Evolutionary conservation across 2,113 vertebrate genomes (phyloP).

Genomic region (Aviceda subcristata): DNA sequence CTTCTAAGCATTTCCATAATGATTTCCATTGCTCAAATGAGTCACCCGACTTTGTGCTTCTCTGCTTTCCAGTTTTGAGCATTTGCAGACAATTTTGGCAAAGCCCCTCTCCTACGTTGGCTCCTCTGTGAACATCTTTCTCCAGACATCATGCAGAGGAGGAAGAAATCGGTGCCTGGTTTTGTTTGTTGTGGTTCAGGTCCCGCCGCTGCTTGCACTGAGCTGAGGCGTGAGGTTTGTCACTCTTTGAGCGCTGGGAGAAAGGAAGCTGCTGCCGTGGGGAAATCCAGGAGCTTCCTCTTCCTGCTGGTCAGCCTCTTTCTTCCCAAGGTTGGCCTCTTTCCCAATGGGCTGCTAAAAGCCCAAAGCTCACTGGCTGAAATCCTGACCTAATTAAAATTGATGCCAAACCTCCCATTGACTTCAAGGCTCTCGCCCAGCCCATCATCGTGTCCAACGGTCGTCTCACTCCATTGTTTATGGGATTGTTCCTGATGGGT

Average conservation of each 20-base stretch:
- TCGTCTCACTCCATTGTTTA: background rate
- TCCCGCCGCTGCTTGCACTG: rapidly evolving
- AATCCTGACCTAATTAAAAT: conserved; percentile 58
- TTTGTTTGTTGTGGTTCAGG: background rate
- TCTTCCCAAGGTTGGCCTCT: background rate
- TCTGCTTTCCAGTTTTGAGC: background rate
- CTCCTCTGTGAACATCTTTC: background rate
- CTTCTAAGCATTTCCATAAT: background rate
- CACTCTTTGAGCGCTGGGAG: background rate
- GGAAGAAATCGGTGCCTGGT: background rate
- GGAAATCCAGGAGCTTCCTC: conserved; percentile 36
- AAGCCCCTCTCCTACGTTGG: background rate
- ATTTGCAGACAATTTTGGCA: background rate
- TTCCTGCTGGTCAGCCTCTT: conserved; percentile 39
- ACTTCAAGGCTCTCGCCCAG: conserved; percentile 18
- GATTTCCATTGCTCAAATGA: background rate
- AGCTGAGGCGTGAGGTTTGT: background rate
- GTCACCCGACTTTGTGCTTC: background rate
- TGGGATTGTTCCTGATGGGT: background rate
- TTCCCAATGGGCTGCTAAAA: conserved; percentile 29
- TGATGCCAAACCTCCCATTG: conserved; percentile 30
- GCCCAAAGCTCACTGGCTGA: conserved; percentile 41
- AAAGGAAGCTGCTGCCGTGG: background rate
- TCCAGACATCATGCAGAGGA: background rate
- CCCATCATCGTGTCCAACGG: background rate